phyloP scores from a whole-genome alignment of 2,797 vertebrate species.

The Hippocampus kuda region DNA sequence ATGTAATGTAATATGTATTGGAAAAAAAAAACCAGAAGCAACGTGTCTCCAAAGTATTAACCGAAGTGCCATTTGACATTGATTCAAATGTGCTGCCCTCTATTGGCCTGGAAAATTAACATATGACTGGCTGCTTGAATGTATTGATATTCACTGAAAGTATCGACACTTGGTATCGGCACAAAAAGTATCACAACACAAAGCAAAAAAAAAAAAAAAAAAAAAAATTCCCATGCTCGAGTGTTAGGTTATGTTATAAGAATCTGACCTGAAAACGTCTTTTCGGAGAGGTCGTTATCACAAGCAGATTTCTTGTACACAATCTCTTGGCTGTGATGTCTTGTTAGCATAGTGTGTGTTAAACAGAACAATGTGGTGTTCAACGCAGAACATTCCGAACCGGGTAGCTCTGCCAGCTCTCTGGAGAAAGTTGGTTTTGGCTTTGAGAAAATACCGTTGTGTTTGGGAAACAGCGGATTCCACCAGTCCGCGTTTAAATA shows the following conservation, averaged over 20 bases:
- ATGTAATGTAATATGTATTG: no score
- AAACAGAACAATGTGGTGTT: neutral
- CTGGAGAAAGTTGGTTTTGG: conserved; percentile 27
- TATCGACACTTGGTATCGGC: no score
- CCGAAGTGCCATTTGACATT: no score
- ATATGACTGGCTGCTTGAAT: no score
- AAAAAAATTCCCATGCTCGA: no score
- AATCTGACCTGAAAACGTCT: neutral
- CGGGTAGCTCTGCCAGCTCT: conserved; percentile 34
- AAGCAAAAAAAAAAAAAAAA: no score
- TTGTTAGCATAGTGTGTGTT: neutral
- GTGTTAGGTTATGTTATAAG: neutral
- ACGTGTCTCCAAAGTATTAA: no score
- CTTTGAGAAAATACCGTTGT: conserved; percentile 17
- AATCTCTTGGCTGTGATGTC: neutral
- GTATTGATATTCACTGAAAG: no score
- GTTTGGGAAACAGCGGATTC: conserved; percentile 19
- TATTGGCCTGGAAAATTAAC: no score
- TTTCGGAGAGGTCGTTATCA: neutral
- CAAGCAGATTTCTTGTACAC: neutral
- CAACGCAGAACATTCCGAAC: conserved; percentile 20
- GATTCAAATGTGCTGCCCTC: no score
- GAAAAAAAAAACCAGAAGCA: no score
- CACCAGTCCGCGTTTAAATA: conserved; percentile 28
- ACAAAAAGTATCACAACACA: no score